Percentiles rank a stretch among this genome's conserved stretches.
phyloP scores from a whole-genome alignment of 2,888 invertebrate genomes.

The Ochlodes sylvanus region DNA sequence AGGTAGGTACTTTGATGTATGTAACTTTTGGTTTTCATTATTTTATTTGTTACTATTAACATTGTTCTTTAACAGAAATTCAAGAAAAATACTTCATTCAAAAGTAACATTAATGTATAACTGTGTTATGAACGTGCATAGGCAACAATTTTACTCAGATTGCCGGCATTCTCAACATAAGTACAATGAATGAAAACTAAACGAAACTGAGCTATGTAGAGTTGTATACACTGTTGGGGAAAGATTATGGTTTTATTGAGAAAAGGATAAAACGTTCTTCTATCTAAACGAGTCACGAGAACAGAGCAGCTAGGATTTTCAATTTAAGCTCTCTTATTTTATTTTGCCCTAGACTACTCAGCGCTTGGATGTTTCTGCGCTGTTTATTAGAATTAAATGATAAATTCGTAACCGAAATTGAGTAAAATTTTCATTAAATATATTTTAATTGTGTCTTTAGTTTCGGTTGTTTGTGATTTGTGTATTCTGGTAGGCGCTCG shows the following conservation, averaged over 20 bases:
- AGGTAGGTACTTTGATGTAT: no score
- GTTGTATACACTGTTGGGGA: slow-evolving; percentile 21
- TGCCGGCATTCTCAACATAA: slow-evolving; percentile 11
- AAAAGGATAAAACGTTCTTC: slow-evolving; percentile 33
- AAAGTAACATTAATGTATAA: not conserved
- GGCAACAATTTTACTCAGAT: not conserved
- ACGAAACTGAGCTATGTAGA: slow-evolving; percentile 17
- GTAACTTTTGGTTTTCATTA: not conserved
- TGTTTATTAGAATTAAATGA: not conserved
- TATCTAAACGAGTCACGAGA: slow-evolving; percentile 31
- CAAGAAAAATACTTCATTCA: not conserved
- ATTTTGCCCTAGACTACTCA: slow-evolving; percentile 16
- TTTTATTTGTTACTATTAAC: no score
- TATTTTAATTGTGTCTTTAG: no score
- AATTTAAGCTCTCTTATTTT: slow-evolving; percentile 30
- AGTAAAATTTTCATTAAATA: no score
- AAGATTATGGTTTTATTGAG: slow-evolving; percentile 31
- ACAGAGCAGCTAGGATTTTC: slow-evolving; percentile 26
- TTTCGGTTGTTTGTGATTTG: no score
- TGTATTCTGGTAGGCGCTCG: no score
- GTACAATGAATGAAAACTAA: slow-evolving; percentile 15
- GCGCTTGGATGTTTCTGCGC: slow-evolving; percentile 1
- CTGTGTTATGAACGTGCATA: not conserved
- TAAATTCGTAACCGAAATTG: no score
- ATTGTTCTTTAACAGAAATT: not conserved